Evolutionary conservation across 2,797 vertebrate genomes (phyloP).

Genomic region (Neoniphon sammara): DNA sequence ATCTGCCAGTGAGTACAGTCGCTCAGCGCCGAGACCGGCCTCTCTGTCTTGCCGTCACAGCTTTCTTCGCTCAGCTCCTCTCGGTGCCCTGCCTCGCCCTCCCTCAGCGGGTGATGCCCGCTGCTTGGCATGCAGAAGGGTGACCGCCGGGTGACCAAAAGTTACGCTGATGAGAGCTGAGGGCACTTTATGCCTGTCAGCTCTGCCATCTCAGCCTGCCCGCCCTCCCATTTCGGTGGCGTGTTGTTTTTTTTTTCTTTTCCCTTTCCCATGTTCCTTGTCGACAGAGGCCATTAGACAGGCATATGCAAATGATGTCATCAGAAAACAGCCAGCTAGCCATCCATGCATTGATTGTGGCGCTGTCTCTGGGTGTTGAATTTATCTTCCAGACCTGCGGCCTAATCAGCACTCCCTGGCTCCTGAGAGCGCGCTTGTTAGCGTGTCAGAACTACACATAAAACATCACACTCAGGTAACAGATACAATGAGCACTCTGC

Average conservation of each 20-base stretch:
- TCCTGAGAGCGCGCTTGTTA: slow-evolving; percentile 53
- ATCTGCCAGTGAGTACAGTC: slow-evolving; percentile 57
- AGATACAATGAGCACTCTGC: slow-evolving; percentile 28
- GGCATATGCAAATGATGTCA: slow-evolving; percentile 48
- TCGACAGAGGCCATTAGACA: slow-evolving; percentile 61
- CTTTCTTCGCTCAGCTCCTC: neutral
- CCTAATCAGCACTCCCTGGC: slow-evolving; percentile 56
- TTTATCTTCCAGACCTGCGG: slow-evolving; percentile 40
- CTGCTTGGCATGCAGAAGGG: slow-evolving; percentile 72
- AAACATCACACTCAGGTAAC: slow-evolving; percentile 53
- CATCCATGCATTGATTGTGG: slow-evolving; percentile 24
- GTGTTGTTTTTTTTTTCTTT: slow-evolving; percentile 20
- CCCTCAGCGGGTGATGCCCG: slow-evolving; percentile 40
- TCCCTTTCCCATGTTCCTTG: slow-evolving; percentile 11
- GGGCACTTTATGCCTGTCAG: slow-evolving; percentile 60
- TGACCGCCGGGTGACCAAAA: slow-evolving; percentile 53
- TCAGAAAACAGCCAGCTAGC: slow-evolving; percentile 22
- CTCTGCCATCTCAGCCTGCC: slow-evolving; percentile 53
- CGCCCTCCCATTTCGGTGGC: slow-evolving; percentile 45
- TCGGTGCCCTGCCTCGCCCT: slow-evolving; percentile 1
- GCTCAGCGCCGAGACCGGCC: slow-evolving; percentile 37
- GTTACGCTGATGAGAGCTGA: slow-evolving; percentile 69
- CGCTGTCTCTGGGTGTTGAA: slow-evolving; percentile 35
- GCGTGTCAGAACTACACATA: slow-evolving; percentile 48
- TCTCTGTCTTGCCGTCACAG: slow-evolving; percentile 33